Base-by-base conservation (phyloP, 2,113 vertebrate genomes). In the Megatriorchis doriae region DNA sequence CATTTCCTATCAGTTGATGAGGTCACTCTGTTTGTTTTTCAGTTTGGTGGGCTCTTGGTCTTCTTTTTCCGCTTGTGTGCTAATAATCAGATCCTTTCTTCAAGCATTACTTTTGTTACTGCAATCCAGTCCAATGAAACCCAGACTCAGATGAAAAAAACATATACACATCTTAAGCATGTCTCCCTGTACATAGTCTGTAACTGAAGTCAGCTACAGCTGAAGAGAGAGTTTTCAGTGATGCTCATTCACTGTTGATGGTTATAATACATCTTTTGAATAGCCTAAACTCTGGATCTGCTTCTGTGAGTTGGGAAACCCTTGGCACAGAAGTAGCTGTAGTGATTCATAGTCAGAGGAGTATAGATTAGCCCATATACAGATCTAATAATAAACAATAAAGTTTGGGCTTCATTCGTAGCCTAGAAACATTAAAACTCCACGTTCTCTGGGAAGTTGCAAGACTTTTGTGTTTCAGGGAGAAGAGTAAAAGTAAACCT, bases 101-200 rank as follows among this genome's bases (percentile, higher is more conserved):
- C 32, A 70, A 62, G 8, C 6, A 18, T 62, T 85, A 29, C 2
- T 71, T 84, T 50, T 45, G 4, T n/a, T 29, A 14, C 27, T 43
- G 17, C 9, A 45, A 53, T 27, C 25, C 17, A 83, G 56, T 20
- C 13, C 26, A 59, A 2, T 3, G 16, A 86, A 93, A 75, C 3
- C 2, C 12, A 75, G 13, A 17, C 2, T 34, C 27, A 29, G 3
- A 14, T 29, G 9, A 18, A 65, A 68, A 86, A 83, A 14, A 0
- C 15, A 27, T 26, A 4, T 2, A 45, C 9, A 29, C 4, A 55
- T 26, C 32, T 82, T 68, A 29, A n/a, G 2, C 19, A 8, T 0
- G 0, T 75, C 25, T 88, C 3, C 22, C 15, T 58, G 2, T 17
- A 11, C 21, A 13, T 1, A 47, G 31, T 17, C 2, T 52, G 32